Conservation (phyloP, 1,140 invertebrate genomes). For the Ectropis grisescens region DNA sequence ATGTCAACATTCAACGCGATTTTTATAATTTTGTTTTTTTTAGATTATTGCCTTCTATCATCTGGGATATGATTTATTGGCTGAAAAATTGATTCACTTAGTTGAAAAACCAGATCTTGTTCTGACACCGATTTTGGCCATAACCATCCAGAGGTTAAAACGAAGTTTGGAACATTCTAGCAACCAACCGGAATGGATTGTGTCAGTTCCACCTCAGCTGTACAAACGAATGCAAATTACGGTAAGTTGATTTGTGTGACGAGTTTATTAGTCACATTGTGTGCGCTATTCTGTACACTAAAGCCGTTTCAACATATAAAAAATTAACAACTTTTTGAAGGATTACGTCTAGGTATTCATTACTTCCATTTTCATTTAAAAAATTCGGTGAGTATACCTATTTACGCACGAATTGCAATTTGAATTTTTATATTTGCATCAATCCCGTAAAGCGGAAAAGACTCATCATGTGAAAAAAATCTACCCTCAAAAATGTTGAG, state of each 20-base stretch:
- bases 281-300: too few species aligned
- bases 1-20: too few species aligned
- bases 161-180: constrained; percentile 36
- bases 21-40: constrained; percentile 7
- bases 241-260: constrained; percentile 26
- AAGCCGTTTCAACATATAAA: too few species aligned
- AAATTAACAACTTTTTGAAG: too few species aligned
- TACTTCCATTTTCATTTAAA: too few species aligned
- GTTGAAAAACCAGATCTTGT: constrained; percentile 27
- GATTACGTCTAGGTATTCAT: too few species aligned
- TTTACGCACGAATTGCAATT: too few species aligned
- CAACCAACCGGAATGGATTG: constrained; percentile 52
- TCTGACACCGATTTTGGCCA: constrained; percentile 34
- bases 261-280: too few species aligned
- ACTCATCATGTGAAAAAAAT: too few species aligned
- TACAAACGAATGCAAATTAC: constrained; percentile 47
- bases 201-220: constrained; percentile 42
- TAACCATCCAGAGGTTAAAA: constrained; percentile 48
- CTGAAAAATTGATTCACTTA: constrained; percentile 24
- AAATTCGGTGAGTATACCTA: neutral
- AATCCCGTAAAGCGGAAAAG: too few species aligned
- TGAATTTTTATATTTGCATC: too few species aligned
- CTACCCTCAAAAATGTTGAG: too few species aligned
- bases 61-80: constrained; percentile 40
- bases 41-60: constrained; percentile 48